Conservation (phyloP, 2,888 invertebrate genomes). For the Diadegma fenestrale region DNA sequence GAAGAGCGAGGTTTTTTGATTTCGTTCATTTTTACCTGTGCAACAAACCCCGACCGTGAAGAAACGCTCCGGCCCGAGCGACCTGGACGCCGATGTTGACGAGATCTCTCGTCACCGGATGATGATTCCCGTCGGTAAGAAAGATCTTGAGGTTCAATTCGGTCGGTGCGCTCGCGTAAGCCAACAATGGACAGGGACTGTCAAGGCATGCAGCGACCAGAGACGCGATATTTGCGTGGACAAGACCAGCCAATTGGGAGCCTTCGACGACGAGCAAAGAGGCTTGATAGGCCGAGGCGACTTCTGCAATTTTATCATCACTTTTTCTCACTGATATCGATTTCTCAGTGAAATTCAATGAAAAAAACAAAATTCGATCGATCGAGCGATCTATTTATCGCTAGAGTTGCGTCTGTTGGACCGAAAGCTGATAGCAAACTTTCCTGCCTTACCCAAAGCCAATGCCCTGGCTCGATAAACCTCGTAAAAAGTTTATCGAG, state of each 20-base stretch:
- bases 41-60: conserved; percentile 94
- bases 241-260: conserved; percentile 89
- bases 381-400: not conserved
- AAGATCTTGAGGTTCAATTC: conserved; percentile 83
- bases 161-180: conserved; percentile 88
- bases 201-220: conserved; percentile 90
- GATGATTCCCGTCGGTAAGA: conserved; percentile 83
- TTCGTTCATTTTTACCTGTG: conserved; percentile 88
- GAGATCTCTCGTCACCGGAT: conserved; percentile 90
- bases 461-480: conserved; percentile 3
- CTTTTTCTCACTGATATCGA: not conserved
- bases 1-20: not conserved
- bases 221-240: conserved; percentile 90
- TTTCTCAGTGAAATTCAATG: not conserved
- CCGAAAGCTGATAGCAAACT: conserved; percentile 43
- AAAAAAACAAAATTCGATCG: not conserved
- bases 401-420: conserved; percentile 35
- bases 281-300: conserved; percentile 90
- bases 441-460: conserved; percentile 61
- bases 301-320: conserved; percentile 85
- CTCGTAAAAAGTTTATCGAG: not conserved
- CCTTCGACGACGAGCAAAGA: conserved; percentile 91
- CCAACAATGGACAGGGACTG: conserved; percentile 88
- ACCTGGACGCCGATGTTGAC: conserved; percentile 95
- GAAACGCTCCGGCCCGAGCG: conserved; percentile 93